Evolutionary conservation across 2,113 vertebrate species (phyloP).

Genomic region (Crotophaga sulcirostris): DNA sequence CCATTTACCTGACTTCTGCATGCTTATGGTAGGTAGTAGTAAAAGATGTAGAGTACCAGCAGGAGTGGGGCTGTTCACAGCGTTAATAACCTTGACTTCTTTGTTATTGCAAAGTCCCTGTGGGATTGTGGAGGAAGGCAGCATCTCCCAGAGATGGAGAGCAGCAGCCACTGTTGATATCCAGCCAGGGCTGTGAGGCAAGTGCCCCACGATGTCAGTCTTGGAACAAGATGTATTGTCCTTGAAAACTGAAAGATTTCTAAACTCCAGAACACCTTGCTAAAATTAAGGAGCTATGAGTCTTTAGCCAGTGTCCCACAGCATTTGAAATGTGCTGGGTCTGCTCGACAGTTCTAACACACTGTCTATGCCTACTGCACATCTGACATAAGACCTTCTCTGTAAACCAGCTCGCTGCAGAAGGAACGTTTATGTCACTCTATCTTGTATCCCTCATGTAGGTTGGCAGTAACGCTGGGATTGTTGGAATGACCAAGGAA

Average conservation of each 20-base stretch:
- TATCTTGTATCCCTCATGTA: constrained; percentile 59
- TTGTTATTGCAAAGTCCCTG: not conserved
- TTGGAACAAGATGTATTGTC: not conserved
- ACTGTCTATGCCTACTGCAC: not conserved
- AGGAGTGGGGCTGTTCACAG: not conserved
- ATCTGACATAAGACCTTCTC: not conserved
- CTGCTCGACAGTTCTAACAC: not conserved
- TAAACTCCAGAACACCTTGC: not conserved
- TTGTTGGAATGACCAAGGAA: constrained; percentile 99
- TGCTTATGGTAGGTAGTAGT: constrained; percentile 91
- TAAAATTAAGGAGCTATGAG: not conserved
- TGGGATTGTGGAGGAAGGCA: not conserved
- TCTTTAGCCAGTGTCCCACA: not conserved
- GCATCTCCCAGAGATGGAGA: not conserved
- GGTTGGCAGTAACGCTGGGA: constrained; percentile 98
- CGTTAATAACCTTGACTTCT: not conserved
- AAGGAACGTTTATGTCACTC: not conserved
- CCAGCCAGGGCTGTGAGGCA: not conserved
- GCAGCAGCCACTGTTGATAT: not conserved
- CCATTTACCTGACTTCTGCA: constrained; percentile 97
- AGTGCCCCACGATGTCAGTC: not conserved
- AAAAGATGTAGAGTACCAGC: not conserved
- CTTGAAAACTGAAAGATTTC: not conserved
- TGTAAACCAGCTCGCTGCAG: not conserved
- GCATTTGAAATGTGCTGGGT: not conserved